Evolutionary conservation across 2,113 vertebrate genomes (phyloP).

Genomic region (Phyllostomus hastatus): DNA sequence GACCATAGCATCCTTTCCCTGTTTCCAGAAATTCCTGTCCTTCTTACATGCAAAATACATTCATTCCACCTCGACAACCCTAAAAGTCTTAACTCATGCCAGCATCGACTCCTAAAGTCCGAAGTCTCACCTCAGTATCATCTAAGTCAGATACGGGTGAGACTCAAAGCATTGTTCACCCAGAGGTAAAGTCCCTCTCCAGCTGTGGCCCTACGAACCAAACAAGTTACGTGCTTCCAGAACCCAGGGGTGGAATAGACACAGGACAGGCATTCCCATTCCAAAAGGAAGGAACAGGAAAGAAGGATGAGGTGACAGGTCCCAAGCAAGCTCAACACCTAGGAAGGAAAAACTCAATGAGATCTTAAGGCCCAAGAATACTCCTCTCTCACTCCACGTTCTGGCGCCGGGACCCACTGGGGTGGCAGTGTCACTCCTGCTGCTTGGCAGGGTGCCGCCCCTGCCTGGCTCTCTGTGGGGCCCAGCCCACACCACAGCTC

Average conservation of each 20-base stretch:
- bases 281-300: background rate
- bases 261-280: background rate
- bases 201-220: background rate
- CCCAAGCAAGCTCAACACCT: background rate
- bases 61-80: background rate
- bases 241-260: background rate
- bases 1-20: background rate
- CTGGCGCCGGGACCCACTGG: background rate
- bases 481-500: background rate
- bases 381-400: background rate
- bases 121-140: background rate
- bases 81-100: background rate
- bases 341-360: background rate
- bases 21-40: background rate
- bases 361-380: background rate
- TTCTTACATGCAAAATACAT: background rate
- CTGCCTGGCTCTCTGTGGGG: background rate
- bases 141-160: background rate
- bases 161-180: background rate
- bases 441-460: background rate
- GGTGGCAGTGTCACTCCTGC: no score
- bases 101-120: background rate
- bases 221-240: background rate
- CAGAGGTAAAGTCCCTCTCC: background rate
- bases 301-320: background rate